Base-by-base conservation (phyloP, 2,888 invertebrate species). In the Hemistola chrysoprasaria region DNA sequence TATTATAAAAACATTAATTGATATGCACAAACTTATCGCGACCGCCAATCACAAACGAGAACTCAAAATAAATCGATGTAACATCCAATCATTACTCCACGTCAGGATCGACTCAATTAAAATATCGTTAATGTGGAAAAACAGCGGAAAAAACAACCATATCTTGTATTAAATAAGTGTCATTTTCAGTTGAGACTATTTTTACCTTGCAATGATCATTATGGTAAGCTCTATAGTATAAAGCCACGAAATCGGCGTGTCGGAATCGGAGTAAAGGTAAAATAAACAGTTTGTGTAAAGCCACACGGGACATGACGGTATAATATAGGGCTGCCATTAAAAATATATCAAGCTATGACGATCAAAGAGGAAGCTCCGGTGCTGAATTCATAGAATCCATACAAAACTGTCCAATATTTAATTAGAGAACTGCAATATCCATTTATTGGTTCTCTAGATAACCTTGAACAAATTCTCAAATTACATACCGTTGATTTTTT, bases 101-200 rank as follows among this genome's bases (percentile, higher is more conserved):
- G 88, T 88, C 88, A 82, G 81, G 82, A 80, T 85, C 82, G 76
- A 86, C 86, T 87, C 87, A 87, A 88, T 88, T 88, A 88, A 88
- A 88, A 88, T 87, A 87, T 88, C 88, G 86, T 88, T 87, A 88
- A 87, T 82, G 78, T 53, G 55, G 51, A 47, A 58, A 57, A 67
- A 66, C 56, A 64, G 59, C 62, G 62, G 65, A 58, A 84, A 81
- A 75, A 49, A 44, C 63, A 56, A 80, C 82, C 71, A 70, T 82
- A 73, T 40, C n/a, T 1, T 1, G 11, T n/a, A 24, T 22, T 9
- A 8, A 37, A 60, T 75, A 74, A 65, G 78, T 54, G 50, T 45
- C 50, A 59, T 65, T 78, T 82, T 73, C 29, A 50, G 40, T 31
- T 55, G 53, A 29, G 11, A 36, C 33, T 39, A 46, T 50, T 62